A percentile compares a stretch with the other conserved stretches of the same genome.
Evolutionary conservation across 2,113 vertebrate species (phyloP).

Genomic region (Ptychochromis oligacanthus): DNA sequence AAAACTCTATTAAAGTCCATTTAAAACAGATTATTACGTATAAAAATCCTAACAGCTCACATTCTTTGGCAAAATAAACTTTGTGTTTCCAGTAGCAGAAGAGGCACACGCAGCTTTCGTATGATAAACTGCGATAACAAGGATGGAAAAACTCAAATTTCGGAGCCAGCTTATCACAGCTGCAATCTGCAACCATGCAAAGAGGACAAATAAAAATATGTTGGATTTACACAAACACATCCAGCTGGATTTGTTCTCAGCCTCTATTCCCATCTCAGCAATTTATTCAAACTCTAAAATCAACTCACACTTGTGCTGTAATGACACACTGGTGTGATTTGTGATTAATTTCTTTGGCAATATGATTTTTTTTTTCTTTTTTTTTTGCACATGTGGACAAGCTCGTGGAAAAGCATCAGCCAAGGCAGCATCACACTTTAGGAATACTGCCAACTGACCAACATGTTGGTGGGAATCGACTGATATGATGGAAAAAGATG

Average conservation of each 20-base stretch:
- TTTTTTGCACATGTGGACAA: neutral
- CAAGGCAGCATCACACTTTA: neutral
- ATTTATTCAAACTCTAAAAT: neutral
- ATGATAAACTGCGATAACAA: neutral
- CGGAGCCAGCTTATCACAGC: neutral
- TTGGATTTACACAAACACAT: neutral
- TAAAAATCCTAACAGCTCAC: neutral
- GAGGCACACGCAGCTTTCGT: rapidly evolving
- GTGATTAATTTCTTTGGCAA: neutral
- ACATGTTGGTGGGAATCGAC: rapidly evolving
- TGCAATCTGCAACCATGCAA: neutral
- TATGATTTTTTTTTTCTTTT: neutral
- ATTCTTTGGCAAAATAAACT: neutral
- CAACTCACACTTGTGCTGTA: neutral
- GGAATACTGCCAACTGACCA: neutral
- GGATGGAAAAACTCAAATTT: neutral
- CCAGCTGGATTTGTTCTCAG: neutral
- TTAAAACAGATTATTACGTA: neutral
- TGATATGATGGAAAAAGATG: neutral
- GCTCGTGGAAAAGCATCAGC: neutral
- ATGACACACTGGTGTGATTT: neutral
- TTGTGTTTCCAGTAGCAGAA: neutral
- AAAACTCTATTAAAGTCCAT: neutral
- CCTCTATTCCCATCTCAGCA: rapidly evolving
- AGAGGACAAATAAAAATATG: neutral